These are phyloP conservation scores for Odontophorus gujanensis DNA, from an alignment of 2,113 vertebrate genomes.

Conservation along the genomic window DNA sequence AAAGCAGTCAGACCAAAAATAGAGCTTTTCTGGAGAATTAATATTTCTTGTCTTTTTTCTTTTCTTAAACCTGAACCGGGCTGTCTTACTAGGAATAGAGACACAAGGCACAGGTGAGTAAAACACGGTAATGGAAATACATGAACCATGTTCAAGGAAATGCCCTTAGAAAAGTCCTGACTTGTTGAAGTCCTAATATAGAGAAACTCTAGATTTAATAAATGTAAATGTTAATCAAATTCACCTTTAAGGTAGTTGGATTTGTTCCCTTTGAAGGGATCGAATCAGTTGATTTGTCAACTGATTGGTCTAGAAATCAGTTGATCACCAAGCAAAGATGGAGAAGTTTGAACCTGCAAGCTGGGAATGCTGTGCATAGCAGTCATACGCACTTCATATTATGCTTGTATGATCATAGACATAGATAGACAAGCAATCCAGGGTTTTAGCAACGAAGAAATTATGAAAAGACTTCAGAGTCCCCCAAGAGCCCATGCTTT, in stretches of 20 bases:
- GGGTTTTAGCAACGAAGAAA: background rate
- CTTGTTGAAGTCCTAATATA: conserved; percentile 3
- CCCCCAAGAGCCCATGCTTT: background rate
- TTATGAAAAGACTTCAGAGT: background rate
- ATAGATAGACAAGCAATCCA: background rate
- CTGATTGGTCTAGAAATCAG: background rate
- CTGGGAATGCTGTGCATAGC: background rate
- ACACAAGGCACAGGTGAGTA: conserved; percentile 97
- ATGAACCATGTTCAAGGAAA: background rate
- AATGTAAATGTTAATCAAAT: conserved; percentile 10
- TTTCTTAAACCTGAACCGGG: conserved; percentile 45
- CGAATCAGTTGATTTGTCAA: background rate
- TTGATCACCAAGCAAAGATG: background rate
- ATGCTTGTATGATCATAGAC: background rate
- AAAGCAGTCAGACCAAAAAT: background rate
- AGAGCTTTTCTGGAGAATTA: conserved; percentile 12
- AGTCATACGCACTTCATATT: background rate
- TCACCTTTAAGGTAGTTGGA: background rate
- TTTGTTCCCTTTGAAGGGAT: background rate
- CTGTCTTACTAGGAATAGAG: conserved; percentile 89
- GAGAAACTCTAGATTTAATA: conserved; percentile 40
- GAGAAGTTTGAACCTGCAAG: background rate
- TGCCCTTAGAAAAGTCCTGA: background rate
- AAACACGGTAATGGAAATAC: background rate
- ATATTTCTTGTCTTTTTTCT: conserved; percentile 62